These are phyloP conservation scores for Leptopilina syphax DNA, from an alignment of 2,888 invertebrate species.

Conservation along the genomic window DNA sequence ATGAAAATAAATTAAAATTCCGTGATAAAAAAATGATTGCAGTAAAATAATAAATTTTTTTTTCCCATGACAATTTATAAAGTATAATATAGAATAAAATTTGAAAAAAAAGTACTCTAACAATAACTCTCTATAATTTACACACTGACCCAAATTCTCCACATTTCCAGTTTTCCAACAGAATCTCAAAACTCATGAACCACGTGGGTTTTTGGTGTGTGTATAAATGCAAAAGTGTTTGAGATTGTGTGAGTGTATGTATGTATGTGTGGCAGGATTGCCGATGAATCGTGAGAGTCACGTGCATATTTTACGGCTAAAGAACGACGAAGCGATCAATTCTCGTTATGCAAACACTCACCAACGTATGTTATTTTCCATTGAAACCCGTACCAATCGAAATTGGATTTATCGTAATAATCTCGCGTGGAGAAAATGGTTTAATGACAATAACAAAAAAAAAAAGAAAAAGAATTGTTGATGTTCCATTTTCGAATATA, in stretches of 20 bases:
- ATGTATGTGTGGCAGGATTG: not conserved
- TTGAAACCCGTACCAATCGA: slow-evolving; percentile 17
- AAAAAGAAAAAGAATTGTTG: too few relatives aligned
- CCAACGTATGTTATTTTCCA: slow-evolving; percentile 35
- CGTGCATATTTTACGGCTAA: slow-evolving; percentile 35
- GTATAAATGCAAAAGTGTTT: not conserved
- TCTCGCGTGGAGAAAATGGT: not conserved
- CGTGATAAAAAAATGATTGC: too few relatives aligned
- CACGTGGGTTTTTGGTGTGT: slow-evolving; percentile 5
- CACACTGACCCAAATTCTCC: slow-evolving; percentile 62
- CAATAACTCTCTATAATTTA: slow-evolving; percentile 68
- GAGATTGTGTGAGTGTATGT: not conserved
- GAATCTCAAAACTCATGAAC: slow-evolving; percentile 30
- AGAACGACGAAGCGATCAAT: slow-evolving; percentile 16
- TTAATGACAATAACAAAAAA: not conserved
- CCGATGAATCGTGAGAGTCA: slow-evolving; percentile 19
- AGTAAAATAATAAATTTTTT: too few relatives aligned
- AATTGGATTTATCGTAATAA: slow-evolving; percentile 36
- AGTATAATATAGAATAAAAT: too few relatives aligned
- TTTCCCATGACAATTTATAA: too few relatives aligned
- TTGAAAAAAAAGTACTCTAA: slow-evolving; percentile 51
- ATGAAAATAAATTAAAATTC: too few relatives aligned
- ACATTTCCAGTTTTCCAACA: slow-evolving; percentile 46
- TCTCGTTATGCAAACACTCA: slow-evolving; percentile 37
- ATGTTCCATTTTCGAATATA: too few relatives aligned